phyloP scores from a whole-genome alignment of 2,888 invertebrate species.

The Ischnus inquisitorius region DNA sequence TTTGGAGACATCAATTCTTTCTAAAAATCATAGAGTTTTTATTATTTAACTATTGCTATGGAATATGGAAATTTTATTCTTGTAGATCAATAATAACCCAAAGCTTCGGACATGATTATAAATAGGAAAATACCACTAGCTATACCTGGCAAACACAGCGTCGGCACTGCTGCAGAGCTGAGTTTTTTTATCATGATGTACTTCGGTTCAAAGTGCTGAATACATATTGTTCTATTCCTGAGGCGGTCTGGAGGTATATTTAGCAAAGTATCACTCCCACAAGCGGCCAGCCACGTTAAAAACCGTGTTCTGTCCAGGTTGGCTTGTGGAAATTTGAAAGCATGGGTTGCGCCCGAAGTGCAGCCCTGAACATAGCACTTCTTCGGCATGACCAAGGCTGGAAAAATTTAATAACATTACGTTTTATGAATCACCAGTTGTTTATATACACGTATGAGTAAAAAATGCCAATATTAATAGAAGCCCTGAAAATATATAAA shows the following conservation, averaged over 20 bases:
- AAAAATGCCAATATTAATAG: background rate
- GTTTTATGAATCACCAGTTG: too few species aligned
- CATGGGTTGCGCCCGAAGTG: background rate
- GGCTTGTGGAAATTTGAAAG: constrained; percentile 2
- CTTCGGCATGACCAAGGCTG: constrained; percentile 1
- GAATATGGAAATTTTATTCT: background rate
- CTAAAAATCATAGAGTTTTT: background rate
- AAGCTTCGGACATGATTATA: background rate
- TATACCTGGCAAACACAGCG: constrained; percentile 6
- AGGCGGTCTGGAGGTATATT: background rate
- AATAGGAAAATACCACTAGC: constrained; percentile 5
- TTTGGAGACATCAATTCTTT: background rate
- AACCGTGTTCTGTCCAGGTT: background rate
- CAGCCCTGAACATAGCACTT: constrained; percentile 29
- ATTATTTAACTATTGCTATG: background rate
- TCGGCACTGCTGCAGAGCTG: constrained; percentile 14
- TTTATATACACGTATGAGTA: background rate
- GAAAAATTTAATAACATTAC: background rate
- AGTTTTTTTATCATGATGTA: constrained; percentile 14
- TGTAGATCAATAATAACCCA: background rate
- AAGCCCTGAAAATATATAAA: background rate
- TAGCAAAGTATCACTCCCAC: background rate
- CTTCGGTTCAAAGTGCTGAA: constrained; percentile 11
- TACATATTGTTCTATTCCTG: constrained; percentile 8
- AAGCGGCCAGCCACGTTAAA: constrained; percentile 16